A percentile compares a stretch with the other conserved stretches of the same genome.
phyloP scores from a whole-genome alignment of 2,113 vertebrate species.

The Eidolon helvum region DNA sequence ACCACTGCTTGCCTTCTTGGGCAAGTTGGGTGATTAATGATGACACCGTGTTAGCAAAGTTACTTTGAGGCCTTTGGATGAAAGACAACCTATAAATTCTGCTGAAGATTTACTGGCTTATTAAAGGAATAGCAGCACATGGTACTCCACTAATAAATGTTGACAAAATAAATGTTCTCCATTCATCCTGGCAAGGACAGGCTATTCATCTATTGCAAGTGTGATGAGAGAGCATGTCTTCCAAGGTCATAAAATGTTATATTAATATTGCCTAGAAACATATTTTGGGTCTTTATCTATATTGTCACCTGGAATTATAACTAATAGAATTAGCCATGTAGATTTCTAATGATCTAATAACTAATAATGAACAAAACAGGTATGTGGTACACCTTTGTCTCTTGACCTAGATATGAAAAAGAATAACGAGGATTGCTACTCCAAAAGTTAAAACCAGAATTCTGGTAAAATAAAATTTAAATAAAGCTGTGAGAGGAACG shows the following conservation, averaged over 20 bases:
- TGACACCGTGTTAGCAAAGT: slow-evolving; percentile 55
- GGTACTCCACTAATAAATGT: slow-evolving; percentile 45
- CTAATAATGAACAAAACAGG: background rate
- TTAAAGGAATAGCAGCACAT: slow-evolving; percentile 41
- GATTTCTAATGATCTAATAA: background rate
- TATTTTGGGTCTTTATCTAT: background rate
- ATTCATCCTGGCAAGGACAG: slow-evolving; percentile 41
- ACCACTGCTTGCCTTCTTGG: slow-evolving; percentile 2
- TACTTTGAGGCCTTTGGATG: slow-evolving; percentile 75
- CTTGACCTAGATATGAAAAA: background rate
- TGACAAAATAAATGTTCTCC: slow-evolving; percentile 47
- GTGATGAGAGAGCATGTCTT: slow-evolving; percentile 19
- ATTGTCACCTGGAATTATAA: background rate
- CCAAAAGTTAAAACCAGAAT: background rate
- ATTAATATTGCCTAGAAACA: slow-evolving; percentile 35
- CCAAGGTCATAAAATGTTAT: background rate
- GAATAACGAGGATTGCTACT: background rate
- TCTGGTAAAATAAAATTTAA: background rate
- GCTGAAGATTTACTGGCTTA: slow-evolving; percentile 67
- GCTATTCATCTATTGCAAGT: background rate
- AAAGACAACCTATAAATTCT: slow-evolving; percentile 72
- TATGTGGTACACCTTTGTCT: background rate
- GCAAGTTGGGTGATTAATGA: slow-evolving; percentile 63
- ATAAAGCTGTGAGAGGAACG: background rate
- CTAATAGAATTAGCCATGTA: background rate